A percentile compares a stretch with the other conserved stretches of the same genome.
These are phyloP conservation scores for Hirundichthys speculiger DNA, from an alignment of 2,113 vertebrate genomes.

Conservation along the genomic window DNA sequence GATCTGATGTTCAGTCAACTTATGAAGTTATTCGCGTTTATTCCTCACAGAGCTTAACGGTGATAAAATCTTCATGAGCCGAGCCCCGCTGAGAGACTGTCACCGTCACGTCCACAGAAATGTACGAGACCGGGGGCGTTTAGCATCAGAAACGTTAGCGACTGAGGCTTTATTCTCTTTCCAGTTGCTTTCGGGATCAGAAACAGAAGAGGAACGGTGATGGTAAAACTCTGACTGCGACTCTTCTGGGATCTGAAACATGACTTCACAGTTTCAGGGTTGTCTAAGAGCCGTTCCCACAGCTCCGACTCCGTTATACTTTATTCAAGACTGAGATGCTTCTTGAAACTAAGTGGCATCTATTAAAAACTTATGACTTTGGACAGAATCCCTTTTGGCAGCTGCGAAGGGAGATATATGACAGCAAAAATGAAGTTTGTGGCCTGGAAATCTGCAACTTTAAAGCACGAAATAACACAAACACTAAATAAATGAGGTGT, in stretches of 20 bases:
- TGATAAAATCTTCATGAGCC: no score
- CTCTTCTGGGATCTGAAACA: background rate
- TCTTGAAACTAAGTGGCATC: background rate
- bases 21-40: no score
- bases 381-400: background rate
- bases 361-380: background rate
- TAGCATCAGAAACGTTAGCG: no score
- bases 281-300: background rate
- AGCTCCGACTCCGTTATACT: background rate
- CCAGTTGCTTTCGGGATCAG: no score
- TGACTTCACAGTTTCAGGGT: constrained; percentile 1
- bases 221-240: background rate
- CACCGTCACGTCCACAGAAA: no score
- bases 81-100: no score
- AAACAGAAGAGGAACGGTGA: background rate
- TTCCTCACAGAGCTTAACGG: no score
- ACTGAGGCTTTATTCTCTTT: no score
- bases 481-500: background rate
- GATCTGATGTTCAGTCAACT: no score
- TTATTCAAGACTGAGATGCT: background rate
- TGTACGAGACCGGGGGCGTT: no score
- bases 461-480: background rate
- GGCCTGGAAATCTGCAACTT: background rate
- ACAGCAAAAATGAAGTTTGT: background rate
- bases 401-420: background rate